These are phyloP conservation scores for Allobates femoralis DNA, from an alignment of 2,797 vertebrate genomes.

Conservation along the genomic window DNA sequence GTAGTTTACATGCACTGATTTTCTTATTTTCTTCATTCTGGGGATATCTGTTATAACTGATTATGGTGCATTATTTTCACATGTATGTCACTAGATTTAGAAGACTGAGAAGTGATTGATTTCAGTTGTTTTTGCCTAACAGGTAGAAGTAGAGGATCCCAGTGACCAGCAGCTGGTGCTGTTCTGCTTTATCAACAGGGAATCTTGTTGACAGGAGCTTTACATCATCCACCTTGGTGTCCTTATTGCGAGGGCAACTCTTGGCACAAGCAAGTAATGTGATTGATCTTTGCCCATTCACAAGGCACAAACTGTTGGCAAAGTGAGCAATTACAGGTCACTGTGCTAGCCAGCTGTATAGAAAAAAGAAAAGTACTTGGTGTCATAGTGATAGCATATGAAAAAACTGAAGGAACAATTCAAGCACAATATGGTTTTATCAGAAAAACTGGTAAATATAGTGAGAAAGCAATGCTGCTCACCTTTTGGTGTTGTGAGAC, in stretches of 20 bases:
- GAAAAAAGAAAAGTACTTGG: background rate
- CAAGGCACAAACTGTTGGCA: conserved; percentile 22
- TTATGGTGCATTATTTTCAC: background rate
- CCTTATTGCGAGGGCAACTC: conserved; percentile 78
- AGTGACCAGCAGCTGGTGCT: conserved; percentile 75
- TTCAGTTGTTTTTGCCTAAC: background rate
- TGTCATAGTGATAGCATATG: background rate
- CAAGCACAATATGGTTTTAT: too few species aligned
- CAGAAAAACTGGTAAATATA: too few species aligned
- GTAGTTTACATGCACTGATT: background rate
- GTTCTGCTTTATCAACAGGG: conserved; percentile 78
- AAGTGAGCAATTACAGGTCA: conserved; percentile 27
- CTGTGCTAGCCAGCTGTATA: background rate
- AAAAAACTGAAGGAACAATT: too few species aligned
- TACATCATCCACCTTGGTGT: conserved; percentile 78
- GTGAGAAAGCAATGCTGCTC: too few species aligned
- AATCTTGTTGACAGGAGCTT: conserved; percentile 75
- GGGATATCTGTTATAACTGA: background rate
- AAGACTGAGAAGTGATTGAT: background rate
- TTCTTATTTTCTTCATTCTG: background rate
- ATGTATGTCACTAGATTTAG: background rate
- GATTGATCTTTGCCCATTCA: conserved; percentile 76
- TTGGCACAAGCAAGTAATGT: conserved; percentile 73
- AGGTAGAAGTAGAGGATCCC: conserved; percentile 67
- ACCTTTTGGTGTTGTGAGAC: too few species aligned